Evolutionary conservation across 2,113 vertebrate genomes (phyloP), one percentile per base, ranked within the genome.

Genomic region (Rhabdornis inornatus): DNA sequence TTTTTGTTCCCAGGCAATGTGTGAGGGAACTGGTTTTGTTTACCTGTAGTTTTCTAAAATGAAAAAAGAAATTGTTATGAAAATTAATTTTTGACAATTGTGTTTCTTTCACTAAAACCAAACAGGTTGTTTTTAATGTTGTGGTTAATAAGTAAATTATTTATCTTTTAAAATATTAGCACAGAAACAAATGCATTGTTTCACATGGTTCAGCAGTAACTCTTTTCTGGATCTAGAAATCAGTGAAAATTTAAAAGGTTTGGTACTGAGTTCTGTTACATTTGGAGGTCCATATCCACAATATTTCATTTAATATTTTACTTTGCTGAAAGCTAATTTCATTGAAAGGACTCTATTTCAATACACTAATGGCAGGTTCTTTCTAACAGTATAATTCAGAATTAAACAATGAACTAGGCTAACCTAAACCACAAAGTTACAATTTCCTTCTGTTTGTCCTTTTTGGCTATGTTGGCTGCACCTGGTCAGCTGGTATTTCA

Each of bases 371-470:
- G 47, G 35, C 49, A 77, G 24, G 2, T 5, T 69, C 1, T 80
- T 83, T 66, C 88, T 86, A 70, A 65, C 7, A 9, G 13, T 27
- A 23, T 87, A 2, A 9, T 68, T 80, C 49, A 72, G 57, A 76
- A 78, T 57, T 52, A 45, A 86, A 21, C 9, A 61, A 44, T 44
- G 16, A 80, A 55, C 14, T 79, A 50, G 37, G 37, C 2, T 72
- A 72, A 47, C 14, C 7, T 76, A 69, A 83, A 49, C 27, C 25
- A 55, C 47, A 69, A 27, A 53, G 35, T 72, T 83, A 44, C 19
- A 44, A 2, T 18, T 0, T 0, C 0, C 11, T 59, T 83, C 13
- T 77, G 0, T 92, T 77, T 93, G 28, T 42, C 19, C 6, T n/a
- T 57, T 71, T 35, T 82, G 61, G 2, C 22, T 74, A 2, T 44